Base-by-base conservation (phyloP, 2,797 vertebrate species). In the Anisognathus igniventris region DNA sequence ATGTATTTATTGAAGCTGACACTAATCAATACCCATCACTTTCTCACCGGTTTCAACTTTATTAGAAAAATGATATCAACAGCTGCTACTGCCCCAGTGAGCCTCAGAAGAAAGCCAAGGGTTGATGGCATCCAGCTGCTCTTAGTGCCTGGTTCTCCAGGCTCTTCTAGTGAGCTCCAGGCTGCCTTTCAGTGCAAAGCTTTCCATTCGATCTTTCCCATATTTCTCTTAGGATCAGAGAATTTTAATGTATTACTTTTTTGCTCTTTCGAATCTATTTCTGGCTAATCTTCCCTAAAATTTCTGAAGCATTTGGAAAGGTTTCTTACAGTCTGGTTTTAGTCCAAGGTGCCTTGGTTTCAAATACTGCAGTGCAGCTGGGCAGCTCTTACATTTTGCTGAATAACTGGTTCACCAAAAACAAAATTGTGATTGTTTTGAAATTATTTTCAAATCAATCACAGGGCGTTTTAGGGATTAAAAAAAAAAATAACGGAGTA, bases 1-100 rank as follows among this genome's bases (percentile, higher is more conserved):
- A 13, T 14, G 24, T 56, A 80, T 65, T 94, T 88, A 92, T 66
- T 84, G 72, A 93, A 88, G 60, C 75, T 92, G 90, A 86, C 84
- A 67, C 53, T 79, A 88, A 93, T 87, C 90, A 94, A 95, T 92
- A 91, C 39, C 71, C 40, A 80, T 81, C 78, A 58, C 77, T 82
- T 94, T 54, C 72, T 92, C 75, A 75, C 77, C n/a, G 30, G 48
- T 61, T 93, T 92, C 79, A 68, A 51, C 60, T 86, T 95, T 85
- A 93, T 91, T 82, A 93, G 37, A 89, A 87, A 95, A 95, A 89
- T 56, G 1, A 3, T 75, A 71, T 16, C 70, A 88, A 42, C 56
- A 76, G 48, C 65, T 60, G 42, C 80, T 54, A 3, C 66, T 42
- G 50, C 51, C 61, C 78, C 68, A 61, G 39, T 1, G 27, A 75